Evolutionary conservation across 2,888 invertebrate genomes (phyloP), one percentile per base, ranked within the genome.

Genomic region (Drosophila mercatorum): DNA sequence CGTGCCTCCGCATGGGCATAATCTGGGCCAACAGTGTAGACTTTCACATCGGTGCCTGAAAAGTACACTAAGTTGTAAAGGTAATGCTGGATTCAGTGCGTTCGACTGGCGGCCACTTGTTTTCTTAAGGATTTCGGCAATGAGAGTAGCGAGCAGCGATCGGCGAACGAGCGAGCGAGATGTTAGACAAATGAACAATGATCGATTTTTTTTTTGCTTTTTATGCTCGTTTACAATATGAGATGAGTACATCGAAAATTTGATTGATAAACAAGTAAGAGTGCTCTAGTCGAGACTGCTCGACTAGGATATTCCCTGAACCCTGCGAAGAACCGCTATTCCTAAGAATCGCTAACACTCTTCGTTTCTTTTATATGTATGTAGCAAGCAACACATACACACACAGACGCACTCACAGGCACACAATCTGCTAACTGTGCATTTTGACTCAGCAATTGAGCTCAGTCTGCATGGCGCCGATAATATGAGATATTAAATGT

Each of bases 1-100:
- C 99, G 94, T 0, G 99, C 99, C 93, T 99, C 99, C 0, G 99
- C 99, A 93, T 99, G 99, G 4, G 99, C 99, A 93, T 99, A 99
- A 93, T 99, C 99, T 0, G 99, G 99, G 0, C 99, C 99, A 36
- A 99, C 99, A 1, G 99, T 99, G 93, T 99, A 99, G 34, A 99
- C 99, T 94, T 96, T 95, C 53, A 95, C 95, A 82, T 95, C 95
- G 53, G 95, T 95, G 80, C 95, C 97, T 96, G 92, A 75, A 92
- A 92, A 91, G 80, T 92, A 92, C 70, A 92, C 92, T 92, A 90
- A 92, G 92, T 92, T 92, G 92, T 92, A 92, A 92, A 92, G 92
- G 92, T 92, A 92, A 92, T 92, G 91, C 92, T 92, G 92, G 91
- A 92, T 90, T 91, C 92, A 91, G 90, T 85, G 83, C 87, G 78